A percentile compares a stretch with the other conserved stretches of the same genome.
phyloP scores from a whole-genome alignment of 2,797 vertebrate genomes.

The Molossus alvarezi region DNA sequence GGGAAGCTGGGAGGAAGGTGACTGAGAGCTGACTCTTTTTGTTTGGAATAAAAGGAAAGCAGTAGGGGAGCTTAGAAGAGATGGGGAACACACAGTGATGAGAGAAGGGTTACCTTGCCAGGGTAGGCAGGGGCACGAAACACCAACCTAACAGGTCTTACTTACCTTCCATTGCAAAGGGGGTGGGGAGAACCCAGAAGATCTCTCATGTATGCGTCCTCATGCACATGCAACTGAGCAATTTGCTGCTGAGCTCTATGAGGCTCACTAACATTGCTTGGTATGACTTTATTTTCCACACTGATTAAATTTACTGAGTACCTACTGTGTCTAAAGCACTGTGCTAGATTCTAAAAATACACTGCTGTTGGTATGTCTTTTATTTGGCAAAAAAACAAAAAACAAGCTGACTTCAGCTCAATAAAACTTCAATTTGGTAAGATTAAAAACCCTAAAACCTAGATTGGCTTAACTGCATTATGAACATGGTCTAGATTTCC shows the following conservation, averaged over 20 bases:
- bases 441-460: neutral
- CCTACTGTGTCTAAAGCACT: neutral
- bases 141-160: neutral
- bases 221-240: neutral
- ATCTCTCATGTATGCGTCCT: neutral
- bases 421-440: constrained; percentile 13
- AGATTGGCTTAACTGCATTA: neutral
- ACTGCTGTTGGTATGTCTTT: neutral
- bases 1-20: neutral
- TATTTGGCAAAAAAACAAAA: neutral
- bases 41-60: neutral
- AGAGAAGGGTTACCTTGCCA: neutral
- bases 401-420: constrained; percentile 17
- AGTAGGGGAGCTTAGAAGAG: neutral
- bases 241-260: neutral
- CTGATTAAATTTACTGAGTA: neutral
- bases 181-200: neutral
- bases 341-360: constrained; percentile 25
- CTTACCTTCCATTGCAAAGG: neutral
- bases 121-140: neutral
- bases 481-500: neutral
- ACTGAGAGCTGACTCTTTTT: neutral
- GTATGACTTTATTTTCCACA: neutral
- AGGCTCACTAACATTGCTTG: neutral
- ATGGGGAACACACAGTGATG: neutral